Conservation (phyloP, 2,797 vertebrate genomes). For the Gymnoscopelus braueri region DNA sequence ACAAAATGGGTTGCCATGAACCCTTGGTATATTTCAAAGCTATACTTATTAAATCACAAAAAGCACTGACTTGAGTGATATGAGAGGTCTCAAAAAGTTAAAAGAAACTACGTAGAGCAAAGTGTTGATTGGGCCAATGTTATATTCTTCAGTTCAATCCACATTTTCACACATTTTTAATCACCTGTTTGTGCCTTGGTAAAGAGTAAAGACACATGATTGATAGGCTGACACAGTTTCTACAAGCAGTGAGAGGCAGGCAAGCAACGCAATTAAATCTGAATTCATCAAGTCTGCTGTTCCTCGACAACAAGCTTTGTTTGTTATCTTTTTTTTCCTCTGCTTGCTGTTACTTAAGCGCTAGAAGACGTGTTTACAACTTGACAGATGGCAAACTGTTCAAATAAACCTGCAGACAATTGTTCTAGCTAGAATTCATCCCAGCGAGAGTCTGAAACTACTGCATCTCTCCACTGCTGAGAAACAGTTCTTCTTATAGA, state of each 20-base stretch:
- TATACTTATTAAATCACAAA: not conserved
- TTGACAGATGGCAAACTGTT: conserved; percentile 58
- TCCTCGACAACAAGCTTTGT: conserved; percentile 26
- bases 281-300: conserved; percentile 29
- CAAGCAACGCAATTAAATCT: conserved; percentile 33
- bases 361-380: conserved; percentile 33
- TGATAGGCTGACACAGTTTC: conserved; percentile 44
- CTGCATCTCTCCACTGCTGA: conserved; percentile 32
- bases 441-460: conserved; percentile 40
- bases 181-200: too few species aligned
- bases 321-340: conserved; percentile 8
- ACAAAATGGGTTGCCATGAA: too few species aligned
- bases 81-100: too few species aligned
- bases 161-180: not conserved
- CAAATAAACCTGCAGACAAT: conserved; percentile 41
- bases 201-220: conserved; percentile 20
- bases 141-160: conserved; percentile 32
- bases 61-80: not conserved
- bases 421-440: conserved; percentile 42
- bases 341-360: conserved; percentile 35
- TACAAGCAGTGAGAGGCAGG: conserved; percentile 27
- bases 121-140: not conserved
- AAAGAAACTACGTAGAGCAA: not conserved
- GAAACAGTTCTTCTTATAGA: conserved; percentile 45
- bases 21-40: too few species aligned